These are phyloP conservation scores for Adrianichthys oophorus DNA, from an alignment of 2,797 vertebrate genomes.

Conservation along the genomic window DNA sequence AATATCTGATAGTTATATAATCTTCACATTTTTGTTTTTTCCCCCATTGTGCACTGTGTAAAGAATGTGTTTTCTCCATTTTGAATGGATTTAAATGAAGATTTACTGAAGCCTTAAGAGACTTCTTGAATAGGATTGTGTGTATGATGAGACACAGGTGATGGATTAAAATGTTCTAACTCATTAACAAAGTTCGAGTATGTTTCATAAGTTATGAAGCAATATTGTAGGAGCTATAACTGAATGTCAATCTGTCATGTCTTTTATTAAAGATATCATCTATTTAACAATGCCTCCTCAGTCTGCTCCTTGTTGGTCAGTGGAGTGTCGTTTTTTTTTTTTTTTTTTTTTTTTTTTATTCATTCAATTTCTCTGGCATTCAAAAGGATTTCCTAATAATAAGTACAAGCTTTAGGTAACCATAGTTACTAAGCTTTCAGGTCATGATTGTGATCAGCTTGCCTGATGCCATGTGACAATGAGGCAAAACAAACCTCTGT, in stretches of 20 bases:
- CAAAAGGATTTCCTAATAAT: background rate
- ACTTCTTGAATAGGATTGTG: slow-evolving; percentile 13
- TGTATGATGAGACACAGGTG: slow-evolving; percentile 15
- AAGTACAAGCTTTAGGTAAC: slow-evolving; percentile 36
- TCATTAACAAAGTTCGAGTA: slow-evolving; percentile 33
- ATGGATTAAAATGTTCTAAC: slow-evolving; percentile 18
- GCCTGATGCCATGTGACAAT: slow-evolving; percentile 34
- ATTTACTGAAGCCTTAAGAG: slow-evolving; percentile 30
- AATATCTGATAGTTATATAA: slow-evolving; percentile 32
- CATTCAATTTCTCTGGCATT: slow-evolving; percentile 1
- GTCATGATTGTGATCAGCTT: slow-evolving; percentile 36
- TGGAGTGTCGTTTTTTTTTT: background rate
- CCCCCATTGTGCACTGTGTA: slow-evolving; percentile 38
- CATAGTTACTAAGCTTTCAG: slow-evolving; percentile 32
- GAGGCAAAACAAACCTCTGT: slow-evolving; percentile 21
- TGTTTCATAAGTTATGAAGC: slow-evolving; percentile 61
- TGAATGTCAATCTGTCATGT: slow-evolving; percentile 53
- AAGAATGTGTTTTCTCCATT: slow-evolving; percentile 30
- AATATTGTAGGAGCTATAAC: slow-evolving; percentile 52
- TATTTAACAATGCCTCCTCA: slow-evolving; percentile 56
- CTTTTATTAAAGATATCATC: slow-evolving; percentile 73
- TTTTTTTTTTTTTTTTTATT: too few relatives aligned
- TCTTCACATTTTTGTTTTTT: slow-evolving; percentile 25
- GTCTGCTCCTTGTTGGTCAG: slow-evolving; percentile 20
- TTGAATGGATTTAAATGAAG: slow-evolving; percentile 54